Base-by-base conservation (phyloP, 2,888 invertebrate species). In the Cylloceria caligata region DNA sequence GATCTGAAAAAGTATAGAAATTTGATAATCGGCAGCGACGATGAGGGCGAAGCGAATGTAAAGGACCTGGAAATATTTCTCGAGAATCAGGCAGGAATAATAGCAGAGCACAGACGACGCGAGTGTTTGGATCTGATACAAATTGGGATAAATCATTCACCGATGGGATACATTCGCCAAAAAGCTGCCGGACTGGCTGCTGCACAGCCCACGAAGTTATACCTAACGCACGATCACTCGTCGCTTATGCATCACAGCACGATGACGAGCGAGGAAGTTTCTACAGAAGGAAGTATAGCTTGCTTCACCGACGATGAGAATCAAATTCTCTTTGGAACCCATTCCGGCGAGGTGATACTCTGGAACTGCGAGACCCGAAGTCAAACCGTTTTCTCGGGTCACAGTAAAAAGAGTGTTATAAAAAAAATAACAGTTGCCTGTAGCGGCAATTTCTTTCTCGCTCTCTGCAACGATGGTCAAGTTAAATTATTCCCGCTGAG, bases 1-100 rank as follows among this genome's bases (percentile, higher is more conserved):
- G 96, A 97, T 93, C 93, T 96, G 83, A 93, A 94, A 79, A 95
- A 95, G 81, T 96, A 96, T 90, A 93, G 94, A 85, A 90, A 92
- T 21, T 92, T 94, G 84, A 96, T 96, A 79, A 94, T 93, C 3
- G 91, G 94, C 86, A 94, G 94, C 9, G 93, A 94, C 68, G 86
- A 87, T 11, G 83, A 93, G 5, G 93, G 94, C 80, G 91, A 93
- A 85, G 91, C 92, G 19, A 93, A 94, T 30, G 87, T 95, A 1
- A 88, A 89, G 71, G 94, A 94, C 86, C 93, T 95, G 76, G 94
- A 94, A 88, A 93, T 93, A 45, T 96, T 96, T 91, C 93, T 96
- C 16, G 94, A 94, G 85, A 94, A 94, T 2, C 94, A 95, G 85
- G 95, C 96, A 1, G 94, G 94, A 27, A 94, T 95, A 81, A 92